Evolutionary conservation across 1,140 invertebrate genomes (phyloP).

Genomic region (Frieseomelitta varia): DNA sequence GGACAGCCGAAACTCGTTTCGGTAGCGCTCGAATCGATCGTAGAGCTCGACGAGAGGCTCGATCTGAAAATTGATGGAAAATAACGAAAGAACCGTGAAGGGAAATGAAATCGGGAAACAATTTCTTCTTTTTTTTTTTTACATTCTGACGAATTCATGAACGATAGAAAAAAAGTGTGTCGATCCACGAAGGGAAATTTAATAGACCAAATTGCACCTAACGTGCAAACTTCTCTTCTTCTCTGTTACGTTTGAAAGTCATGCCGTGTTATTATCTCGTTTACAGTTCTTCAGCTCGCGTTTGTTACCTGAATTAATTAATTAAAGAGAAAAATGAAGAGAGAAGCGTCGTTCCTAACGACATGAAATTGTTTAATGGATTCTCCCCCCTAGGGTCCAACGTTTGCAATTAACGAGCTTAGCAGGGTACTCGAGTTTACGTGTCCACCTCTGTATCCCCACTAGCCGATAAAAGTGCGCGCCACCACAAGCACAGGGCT

Average conservation of each 20-base stretch:
- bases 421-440: not conserved
- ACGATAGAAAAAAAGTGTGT: not conserved
- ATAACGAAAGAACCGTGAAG: not conserved
- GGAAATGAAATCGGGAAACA: not conserved
- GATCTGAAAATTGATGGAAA: conserved; percentile 24
- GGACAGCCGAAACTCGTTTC: not conserved
- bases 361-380: not conserved
- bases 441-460: not conserved
- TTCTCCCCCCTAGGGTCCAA: no score
- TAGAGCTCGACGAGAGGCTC: not conserved
- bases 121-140: not conserved
- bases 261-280: not conserved
- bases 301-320: not conserved
- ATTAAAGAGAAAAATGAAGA: not conserved
- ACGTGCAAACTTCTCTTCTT: no score
- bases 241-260: not conserved
- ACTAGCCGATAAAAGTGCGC: not conserved
- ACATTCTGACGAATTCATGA: not conserved
- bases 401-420: not conserved
- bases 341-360: not conserved
- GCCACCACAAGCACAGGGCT: not conserved
- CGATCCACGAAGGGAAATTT: not conserved
- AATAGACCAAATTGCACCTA: not conserved
- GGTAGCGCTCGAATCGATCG: not conserved
- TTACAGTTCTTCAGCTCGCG: no score